Evolutionary conservation across 2,888 invertebrate genomes (phyloP).

Genomic region (Trichacis sp.): DNA sequence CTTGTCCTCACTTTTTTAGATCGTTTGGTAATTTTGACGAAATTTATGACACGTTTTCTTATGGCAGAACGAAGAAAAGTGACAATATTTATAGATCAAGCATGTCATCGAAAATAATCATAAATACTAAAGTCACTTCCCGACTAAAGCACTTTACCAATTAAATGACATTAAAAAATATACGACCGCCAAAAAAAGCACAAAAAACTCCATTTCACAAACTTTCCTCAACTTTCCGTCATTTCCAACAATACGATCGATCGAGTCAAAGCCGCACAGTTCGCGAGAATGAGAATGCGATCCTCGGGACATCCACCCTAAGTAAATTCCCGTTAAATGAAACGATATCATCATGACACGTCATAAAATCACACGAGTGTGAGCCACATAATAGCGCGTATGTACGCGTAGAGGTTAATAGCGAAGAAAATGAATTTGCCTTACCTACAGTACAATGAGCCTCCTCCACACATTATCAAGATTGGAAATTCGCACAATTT

Average conservation of each 20-base stretch:
- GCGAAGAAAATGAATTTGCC: slow-evolving; percentile 38
- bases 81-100: too few species aligned
- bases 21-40: too few species aligned
- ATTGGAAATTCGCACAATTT: not conserved
- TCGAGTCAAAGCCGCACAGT: slow-evolving; percentile 23
- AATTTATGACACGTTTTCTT: too few species aligned
- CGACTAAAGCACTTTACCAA: too few species aligned
- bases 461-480: not conserved
- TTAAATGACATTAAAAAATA: too few species aligned
- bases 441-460: slow-evolving; percentile 27
- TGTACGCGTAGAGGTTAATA: slow-evolving; percentile 17
- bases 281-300: slow-evolving; percentile 14
- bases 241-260: slow-evolving; percentile 13
- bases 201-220: not conserved
- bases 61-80: too few species aligned
- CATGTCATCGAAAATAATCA: too few species aligned
- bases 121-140: too few species aligned
- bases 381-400: slow-evolving; percentile 30
- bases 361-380: slow-evolving; percentile 40
- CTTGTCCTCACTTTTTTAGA: too few species aligned
- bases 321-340: slow-evolving; percentile 40
- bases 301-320: slow-evolving; percentile 21
- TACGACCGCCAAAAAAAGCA: not conserved
- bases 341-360: slow-evolving; percentile 43
- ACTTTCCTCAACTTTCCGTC: not conserved